A percentile compares a stretch with the other conserved stretches of the same genome.
phyloP scores from a whole-genome alignment of 2,888 invertebrate genomes.

The Craniophora ligustri region DNA sequence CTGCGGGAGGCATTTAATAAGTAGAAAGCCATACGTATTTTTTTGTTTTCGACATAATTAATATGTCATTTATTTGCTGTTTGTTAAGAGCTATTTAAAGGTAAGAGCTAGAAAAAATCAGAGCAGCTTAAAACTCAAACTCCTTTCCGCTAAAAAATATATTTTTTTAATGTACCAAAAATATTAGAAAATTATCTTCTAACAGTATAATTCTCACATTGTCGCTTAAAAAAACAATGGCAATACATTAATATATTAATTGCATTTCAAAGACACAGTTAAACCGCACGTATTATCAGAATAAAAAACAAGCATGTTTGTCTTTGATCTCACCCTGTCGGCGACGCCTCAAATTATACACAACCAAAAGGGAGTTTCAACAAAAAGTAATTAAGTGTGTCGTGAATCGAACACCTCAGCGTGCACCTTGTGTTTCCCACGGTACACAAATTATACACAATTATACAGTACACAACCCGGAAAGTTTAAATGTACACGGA shows the following conservation, averaged over 20 bases:
- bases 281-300: background rate
- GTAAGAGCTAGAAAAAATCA: no score
- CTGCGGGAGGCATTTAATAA: no score
- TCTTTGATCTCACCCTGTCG: conserved; percentile 25
- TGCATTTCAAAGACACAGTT: background rate
- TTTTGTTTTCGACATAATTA: no score
- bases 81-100: no score
- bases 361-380: conserved; percentile 46
- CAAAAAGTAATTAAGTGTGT: conserved; percentile 57
- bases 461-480: conserved; percentile 48
- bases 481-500: conserved; percentile 49
- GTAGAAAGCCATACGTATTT: no score
- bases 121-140: no score
- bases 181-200: no score
- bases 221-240: no score
- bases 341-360: conserved; percentile 34
- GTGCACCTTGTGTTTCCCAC: conserved; percentile 54
- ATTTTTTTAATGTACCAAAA: no score
- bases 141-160: no score
- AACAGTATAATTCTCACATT: no score
- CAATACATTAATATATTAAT: background rate
- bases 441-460: conserved; percentile 50
- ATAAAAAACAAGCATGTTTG: conserved; percentile 6
- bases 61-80: no score
- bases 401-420: conserved; percentile 54